Conservation (phyloP, 2,888 invertebrate genomes). For the Harmothoe impar region DNA sequence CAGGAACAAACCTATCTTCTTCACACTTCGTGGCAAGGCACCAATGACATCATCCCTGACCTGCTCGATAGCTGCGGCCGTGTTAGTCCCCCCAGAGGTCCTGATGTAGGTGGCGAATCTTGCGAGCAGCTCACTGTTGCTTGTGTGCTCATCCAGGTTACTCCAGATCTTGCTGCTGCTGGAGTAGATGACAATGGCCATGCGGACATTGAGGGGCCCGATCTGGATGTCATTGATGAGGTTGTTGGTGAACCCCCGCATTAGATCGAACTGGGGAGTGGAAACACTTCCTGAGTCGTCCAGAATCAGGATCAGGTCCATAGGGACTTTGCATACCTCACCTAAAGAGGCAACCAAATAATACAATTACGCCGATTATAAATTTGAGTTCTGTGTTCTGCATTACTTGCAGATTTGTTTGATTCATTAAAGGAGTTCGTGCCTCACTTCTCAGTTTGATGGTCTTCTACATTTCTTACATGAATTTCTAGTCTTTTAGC, state of each 20-base stretch:
- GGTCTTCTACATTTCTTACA: too few relatives aligned
- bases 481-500: too few relatives aligned
- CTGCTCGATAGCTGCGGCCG: background rate
- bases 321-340: background rate
- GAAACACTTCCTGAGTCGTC: background rate
- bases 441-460: too few relatives aligned
- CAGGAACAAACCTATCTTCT: constrained; percentile 14
- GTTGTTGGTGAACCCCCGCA: background rate
- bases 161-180: background rate
- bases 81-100: background rate
- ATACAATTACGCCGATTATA: too few relatives aligned
- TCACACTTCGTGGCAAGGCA: background rate
- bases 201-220: background rate
- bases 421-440: too few relatives aligned
- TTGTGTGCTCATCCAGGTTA: background rate
- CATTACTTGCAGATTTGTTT: too few relatives aligned
- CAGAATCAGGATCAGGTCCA: constrained; percentile 9
- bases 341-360: background rate
- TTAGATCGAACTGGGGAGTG: background rate
- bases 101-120: background rate
- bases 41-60: background rate
- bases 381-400: too few relatives aligned
- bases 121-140: background rate
- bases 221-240: constrained; percentile 10
- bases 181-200: background rate